Evolutionary conservation across 1,140 invertebrate species (phyloP).

Genomic region (Leptoteleia sp.): DNA sequence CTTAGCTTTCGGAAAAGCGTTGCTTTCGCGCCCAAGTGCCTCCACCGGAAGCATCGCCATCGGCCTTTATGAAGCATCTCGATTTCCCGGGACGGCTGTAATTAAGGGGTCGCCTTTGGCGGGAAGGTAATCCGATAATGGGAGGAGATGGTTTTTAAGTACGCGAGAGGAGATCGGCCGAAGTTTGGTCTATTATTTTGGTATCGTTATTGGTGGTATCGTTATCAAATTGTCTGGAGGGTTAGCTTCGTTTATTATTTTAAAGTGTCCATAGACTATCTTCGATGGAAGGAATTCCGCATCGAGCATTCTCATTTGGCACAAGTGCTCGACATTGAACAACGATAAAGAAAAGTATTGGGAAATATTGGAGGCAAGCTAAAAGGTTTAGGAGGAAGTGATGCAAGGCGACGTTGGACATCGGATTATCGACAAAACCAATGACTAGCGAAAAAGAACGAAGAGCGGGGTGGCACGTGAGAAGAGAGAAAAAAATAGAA

Average conservation of each 20-base stretch:
- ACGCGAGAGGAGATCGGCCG: no score
- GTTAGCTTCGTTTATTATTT: no score
- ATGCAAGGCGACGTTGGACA: slow-evolving; percentile 24
- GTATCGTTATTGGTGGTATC: no score
- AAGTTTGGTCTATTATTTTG: no score
- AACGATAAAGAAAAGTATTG: no score
- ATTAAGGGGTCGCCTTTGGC: slow-evolving; percentile 12
- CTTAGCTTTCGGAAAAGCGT: slow-evolving; percentile 20
- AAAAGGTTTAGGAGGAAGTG: slow-evolving; percentile 45
- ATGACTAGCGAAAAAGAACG: slow-evolving; percentile 26
- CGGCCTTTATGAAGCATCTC: slow-evolving; percentile 27
- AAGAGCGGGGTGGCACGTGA: slow-evolving; percentile 16
- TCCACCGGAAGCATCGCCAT: not conserved
- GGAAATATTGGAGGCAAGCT: not conserved
- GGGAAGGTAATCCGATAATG: slow-evolving; percentile 1
- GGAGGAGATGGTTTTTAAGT: no score
- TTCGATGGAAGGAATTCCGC: no score
- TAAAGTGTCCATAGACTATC: no score
- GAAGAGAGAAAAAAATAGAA: slow-evolving; percentile 44
- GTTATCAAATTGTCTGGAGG: no score
- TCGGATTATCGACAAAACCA: slow-evolving; percentile 51
- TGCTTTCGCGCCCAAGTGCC: slow-evolving; percentile 33
- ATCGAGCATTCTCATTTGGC: no score
- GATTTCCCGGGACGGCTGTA: slow-evolving; percentile 26
- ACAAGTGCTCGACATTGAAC: no score